Conservation (phyloP, 2,113 vertebrate genomes). For the Agelaius tricolor region DNA sequence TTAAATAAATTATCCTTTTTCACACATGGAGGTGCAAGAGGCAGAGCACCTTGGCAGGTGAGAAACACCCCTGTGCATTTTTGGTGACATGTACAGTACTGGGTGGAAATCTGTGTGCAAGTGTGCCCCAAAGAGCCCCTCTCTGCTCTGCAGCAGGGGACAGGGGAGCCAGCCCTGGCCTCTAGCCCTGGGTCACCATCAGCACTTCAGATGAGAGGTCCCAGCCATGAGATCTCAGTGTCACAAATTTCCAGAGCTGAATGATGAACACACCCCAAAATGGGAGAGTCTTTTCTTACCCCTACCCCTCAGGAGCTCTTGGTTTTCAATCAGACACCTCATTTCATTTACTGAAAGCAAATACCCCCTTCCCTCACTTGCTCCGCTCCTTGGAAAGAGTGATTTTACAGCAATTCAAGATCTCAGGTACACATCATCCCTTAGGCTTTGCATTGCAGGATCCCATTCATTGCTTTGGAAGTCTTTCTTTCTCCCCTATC, state of each 20-base stretch:
- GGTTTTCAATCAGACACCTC: not conserved
- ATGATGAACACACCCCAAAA: not conserved
- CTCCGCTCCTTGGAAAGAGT: not conserved
- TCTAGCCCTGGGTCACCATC: not conserved
- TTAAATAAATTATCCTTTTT: conserved; percentile 67
- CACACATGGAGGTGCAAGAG: not conserved
- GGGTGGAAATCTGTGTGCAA: not conserved
- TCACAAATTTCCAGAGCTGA: rapidly evolving
- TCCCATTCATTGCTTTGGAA: not conserved
- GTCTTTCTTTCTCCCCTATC: not conserved
- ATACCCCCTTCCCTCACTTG: not conserved
- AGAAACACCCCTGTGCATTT: not conserved
- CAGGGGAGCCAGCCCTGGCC: not conserved
- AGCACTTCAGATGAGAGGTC: not conserved
- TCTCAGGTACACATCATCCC: not conserved
- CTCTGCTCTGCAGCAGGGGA: not conserved
- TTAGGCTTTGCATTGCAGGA: not conserved
- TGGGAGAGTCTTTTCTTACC: not conserved
- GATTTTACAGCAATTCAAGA: not conserved
- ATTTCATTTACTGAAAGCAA: not conserved
- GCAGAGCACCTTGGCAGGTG: not conserved
- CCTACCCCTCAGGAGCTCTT: not conserved
- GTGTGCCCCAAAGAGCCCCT: not conserved
- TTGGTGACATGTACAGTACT: not conserved
- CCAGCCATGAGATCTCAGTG: not conserved